A percentile compares a stretch with the other conserved stretches of the same genome.
Conservation (phyloP, 2,113 vertebrate genomes). For the Procavia capensis region DNA sequence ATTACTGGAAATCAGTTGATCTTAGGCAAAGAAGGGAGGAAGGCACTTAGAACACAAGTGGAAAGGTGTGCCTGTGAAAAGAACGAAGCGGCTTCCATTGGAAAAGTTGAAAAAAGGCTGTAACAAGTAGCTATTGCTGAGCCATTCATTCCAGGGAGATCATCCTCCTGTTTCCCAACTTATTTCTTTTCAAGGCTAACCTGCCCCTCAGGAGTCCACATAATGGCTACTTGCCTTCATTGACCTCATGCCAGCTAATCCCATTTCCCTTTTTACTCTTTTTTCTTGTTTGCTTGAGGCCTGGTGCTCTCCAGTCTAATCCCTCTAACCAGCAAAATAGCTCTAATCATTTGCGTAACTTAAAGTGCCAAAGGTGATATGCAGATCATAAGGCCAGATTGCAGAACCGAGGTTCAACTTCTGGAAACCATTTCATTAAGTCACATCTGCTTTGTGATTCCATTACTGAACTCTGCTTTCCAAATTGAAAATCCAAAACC, state of each 20-base stretch:
- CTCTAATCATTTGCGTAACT: slow-evolving; percentile 30
- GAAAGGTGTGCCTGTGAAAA: neutral
- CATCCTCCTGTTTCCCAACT: neutral
- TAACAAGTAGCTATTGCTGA: neutral
- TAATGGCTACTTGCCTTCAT: neutral
- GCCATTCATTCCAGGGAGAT: neutral
- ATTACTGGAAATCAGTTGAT: neutral
- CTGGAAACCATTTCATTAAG: neutral
- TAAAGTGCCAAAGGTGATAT: slow-evolving; percentile 16
- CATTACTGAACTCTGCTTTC: neutral
- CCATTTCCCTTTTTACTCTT: neutral
- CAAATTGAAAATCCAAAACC: neutral
- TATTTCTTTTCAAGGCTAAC: neutral
- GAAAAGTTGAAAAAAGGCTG: neutral
- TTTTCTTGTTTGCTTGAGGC: neutral
- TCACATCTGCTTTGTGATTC: neutral
- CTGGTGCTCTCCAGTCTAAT: neutral
- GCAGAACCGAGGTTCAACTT: neutral
- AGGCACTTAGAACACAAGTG: neutral
- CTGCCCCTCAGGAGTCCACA: neutral
- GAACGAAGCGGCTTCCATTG: neutral
- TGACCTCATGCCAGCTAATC: neutral
- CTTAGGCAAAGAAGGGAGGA: neutral
- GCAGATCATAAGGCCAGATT: slow-evolving; percentile 13
- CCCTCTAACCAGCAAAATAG: slow-evolving; percentile 39